Percentiles rank a stretch among this genome's conserved stretches.
Evolutionary conservation across 2,797 vertebrate genomes (phyloP).

Genomic region (Anomalospiza imberbis): DNA sequence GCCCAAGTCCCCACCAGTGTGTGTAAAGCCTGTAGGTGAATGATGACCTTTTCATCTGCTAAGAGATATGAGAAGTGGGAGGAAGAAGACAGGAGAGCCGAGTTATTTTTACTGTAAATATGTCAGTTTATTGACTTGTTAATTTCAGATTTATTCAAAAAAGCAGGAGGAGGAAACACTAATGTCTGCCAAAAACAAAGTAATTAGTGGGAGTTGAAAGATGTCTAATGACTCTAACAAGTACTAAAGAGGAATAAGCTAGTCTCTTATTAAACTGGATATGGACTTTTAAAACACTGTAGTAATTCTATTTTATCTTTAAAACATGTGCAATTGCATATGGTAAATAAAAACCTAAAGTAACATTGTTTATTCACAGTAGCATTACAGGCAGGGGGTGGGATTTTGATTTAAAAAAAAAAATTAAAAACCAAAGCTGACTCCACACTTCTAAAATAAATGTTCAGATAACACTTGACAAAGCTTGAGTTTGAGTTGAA

Average conservation of each 20-base stretch:
- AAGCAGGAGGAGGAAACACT: conserved; percentile 5
- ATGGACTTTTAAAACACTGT: conserved; percentile 19
- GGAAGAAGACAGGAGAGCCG: conserved; percentile 1
- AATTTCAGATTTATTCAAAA: conserved; percentile 46
- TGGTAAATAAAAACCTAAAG: conserved; percentile 4
- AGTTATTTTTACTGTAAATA: conserved; percentile 57
- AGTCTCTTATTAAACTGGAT: conserved; percentile 14
- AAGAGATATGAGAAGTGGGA: conserved; percentile 13
- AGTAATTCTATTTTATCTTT: conserved; percentile 15
- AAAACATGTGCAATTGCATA: conserved; percentile 27
- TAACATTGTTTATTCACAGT: not conserved
- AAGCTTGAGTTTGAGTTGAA: not conserved
- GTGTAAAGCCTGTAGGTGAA: conserved; percentile 30
- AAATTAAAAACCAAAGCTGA: not conserved
- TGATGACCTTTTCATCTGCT: conserved; percentile 26
- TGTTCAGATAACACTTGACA: not conserved
- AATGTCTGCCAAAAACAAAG: conserved; percentile 42
- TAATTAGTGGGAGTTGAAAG: conserved; percentile 52
- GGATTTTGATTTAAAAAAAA: not conserved
- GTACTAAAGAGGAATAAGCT: conserved; percentile 36
- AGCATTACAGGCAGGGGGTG: not conserved
- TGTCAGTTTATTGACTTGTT: conserved; percentile 53
- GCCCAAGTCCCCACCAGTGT: not conserved
- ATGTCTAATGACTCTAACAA: conserved; percentile 48
- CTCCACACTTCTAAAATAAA: not conserved